Percentiles rank a stretch among this genome's conserved stretches.
Evolutionary conservation across 2,113 vertebrate genomes (phyloP).

Genomic region (Eudyptes chrysolophus): DNA sequence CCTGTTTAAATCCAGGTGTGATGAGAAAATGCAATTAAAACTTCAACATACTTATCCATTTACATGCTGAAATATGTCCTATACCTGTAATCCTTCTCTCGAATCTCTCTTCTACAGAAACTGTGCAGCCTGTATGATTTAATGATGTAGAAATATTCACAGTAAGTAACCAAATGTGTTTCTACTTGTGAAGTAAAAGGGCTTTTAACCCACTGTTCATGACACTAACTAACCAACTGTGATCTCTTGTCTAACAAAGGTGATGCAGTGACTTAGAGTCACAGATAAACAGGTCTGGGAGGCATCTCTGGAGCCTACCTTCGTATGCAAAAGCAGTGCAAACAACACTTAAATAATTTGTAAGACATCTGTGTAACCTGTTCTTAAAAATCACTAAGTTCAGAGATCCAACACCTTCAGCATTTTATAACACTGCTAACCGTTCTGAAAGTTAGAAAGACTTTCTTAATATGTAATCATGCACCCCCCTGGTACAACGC

Average conservation of each 20-base stretch:
- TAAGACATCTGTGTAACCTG: neutral
- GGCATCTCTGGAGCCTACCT: neutral
- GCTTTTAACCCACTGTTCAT: neutral
- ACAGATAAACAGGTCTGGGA: neutral
- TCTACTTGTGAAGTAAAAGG: neutral
- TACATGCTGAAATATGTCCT: neutral
- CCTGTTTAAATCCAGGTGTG: neutral
- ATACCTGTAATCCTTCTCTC: neutral
- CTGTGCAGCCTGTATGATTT: neutral
- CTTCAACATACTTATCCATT: neutral
- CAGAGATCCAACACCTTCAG: neutral
- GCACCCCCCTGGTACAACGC: neutral
- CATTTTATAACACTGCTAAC: neutral
- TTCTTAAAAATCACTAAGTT: neutral
- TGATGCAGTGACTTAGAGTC: neutral
- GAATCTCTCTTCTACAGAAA: neutral
- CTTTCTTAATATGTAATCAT: neutral
- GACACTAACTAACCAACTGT: neutral
- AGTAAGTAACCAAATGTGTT: neutral
- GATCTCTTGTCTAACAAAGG: neutral
- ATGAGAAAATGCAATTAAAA: neutral
- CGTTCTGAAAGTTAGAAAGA: neutral
- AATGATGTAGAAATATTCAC: neutral
- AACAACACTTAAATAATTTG: neutral
- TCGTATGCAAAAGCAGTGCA: neutral